Base-by-base conservation (phyloP, 2,113 vertebrate genomes). In the Taurulus bubalis region DNA sequence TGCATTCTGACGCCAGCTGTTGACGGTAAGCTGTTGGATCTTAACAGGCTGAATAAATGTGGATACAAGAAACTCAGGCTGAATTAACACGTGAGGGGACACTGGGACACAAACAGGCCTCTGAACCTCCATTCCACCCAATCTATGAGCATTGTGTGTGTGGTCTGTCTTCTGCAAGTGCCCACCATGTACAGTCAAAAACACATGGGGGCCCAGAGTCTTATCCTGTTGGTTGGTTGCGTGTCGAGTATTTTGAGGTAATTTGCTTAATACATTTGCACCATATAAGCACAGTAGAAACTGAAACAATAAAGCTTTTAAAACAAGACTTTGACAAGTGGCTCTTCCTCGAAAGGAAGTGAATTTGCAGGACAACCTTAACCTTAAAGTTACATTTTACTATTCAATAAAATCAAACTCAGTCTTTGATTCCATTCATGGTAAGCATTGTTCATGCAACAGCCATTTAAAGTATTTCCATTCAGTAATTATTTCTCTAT, bases 1-100 rank as follows among this genome's bases (percentile, higher is more conserved):
- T 18, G 6, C 26, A 24, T 49, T 59, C 51, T 36, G 38, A 8
- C 66, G 51, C 70, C 36, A 80, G 38, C 69, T 71, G 77, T 70
- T 78, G 30, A 28, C 75, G 26, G 14, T 22, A 40, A 55, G 56
- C 63, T 24, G 34, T 10, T 28, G 56, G 55, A 49, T 78, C 42
- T 47, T 30, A 38, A 51, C 15, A 16, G 42, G 16, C 51, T 3
- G 4, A 58, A 47, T 16, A 59, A 15, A 59, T 34, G 3, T 47
- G 40, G 53, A 68, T 18, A 56, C 7, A 45, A 69, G 38, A 49
- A 45, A 47, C 71, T 73, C 55, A 2, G 55, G 53, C 66, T 51
- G n/a, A 14, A 58, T 58, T 14, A 73, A 62, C 56, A 47, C 2
- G 1, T 71, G 22, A 56, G 34, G 22, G 49, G 8, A 26, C 22